Conservation (phyloP, 2,888 invertebrate genomes). For the Cerastis leucographa region DNA sequence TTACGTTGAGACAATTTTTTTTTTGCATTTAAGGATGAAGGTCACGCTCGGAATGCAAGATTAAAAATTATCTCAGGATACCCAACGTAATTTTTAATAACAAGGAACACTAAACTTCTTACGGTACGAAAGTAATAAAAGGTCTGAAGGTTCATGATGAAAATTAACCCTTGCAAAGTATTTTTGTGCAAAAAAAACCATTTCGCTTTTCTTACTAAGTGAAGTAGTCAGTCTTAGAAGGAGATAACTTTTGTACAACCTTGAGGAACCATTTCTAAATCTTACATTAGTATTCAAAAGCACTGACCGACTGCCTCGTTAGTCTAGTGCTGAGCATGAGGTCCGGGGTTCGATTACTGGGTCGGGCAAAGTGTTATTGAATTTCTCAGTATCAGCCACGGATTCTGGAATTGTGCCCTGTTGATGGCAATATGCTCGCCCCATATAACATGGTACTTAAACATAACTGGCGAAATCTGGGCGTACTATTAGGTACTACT, state of each 20-base stretch:
- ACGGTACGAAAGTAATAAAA: slow-evolving; percentile 3
- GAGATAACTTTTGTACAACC: background rate
- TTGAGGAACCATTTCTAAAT: background rate
- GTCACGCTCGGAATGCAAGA: background rate
- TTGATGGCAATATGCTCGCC: no score
- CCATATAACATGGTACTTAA: no score
- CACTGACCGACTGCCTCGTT: background rate
- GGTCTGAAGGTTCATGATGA: slow-evolving; percentile 4
- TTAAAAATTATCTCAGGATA: slow-evolving; percentile 20
- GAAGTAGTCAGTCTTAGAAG: background rate
- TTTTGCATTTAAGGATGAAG: background rate
- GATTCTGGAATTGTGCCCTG: no score
- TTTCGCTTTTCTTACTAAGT: background rate
- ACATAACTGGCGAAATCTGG: no score
- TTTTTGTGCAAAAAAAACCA: slow-evolving; percentile 7
- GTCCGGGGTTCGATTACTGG: no score
- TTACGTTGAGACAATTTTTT: background rate
- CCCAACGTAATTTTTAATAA: background rate
- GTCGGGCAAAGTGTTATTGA: no score
- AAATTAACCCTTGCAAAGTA: slow-evolving; percentile 20
- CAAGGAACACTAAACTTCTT: slow-evolving; percentile 10
- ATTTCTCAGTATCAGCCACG: no score
- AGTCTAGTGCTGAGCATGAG: background rate
- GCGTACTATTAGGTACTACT: no score
- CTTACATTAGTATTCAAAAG: background rate